Evolutionary conservation across 1,140 invertebrate genomes (phyloP).

Genomic region (Camponotus floridanus): DNA sequence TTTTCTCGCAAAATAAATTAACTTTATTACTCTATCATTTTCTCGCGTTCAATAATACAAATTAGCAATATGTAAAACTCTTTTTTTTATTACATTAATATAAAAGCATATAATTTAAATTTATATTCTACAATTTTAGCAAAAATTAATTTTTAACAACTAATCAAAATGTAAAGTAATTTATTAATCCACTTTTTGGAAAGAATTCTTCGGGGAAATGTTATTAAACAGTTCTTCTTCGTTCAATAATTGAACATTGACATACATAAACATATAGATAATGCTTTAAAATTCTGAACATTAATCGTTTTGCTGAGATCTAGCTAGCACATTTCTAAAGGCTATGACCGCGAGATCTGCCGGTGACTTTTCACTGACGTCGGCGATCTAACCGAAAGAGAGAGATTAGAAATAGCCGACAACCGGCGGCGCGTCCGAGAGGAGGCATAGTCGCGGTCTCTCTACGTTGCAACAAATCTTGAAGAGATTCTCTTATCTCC

Average conservation of each 20-base stretch:
- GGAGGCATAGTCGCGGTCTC: conserved; percentile 12
- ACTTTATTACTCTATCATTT: too few species aligned
- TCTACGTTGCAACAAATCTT: conserved; percentile 45
- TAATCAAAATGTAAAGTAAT: neutral
- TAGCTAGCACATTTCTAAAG: conserved; percentile 63
- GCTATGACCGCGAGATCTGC: conserved; percentile 49
- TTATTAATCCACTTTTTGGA: neutral
- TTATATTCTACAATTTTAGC: neutral
- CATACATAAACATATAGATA: neutral
- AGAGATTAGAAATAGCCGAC: conserved; percentile 55
- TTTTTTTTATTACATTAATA: neutral
- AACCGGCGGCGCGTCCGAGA: conserved; percentile 31
- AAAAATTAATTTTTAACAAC: neutral
- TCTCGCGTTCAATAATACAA: neutral
- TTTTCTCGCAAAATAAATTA: too few species aligned
- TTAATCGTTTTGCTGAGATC: conserved; percentile 41
- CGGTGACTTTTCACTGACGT: conserved; percentile 50
- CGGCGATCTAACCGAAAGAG: conserved; percentile 54
- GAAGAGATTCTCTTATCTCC: conserved; percentile 46
- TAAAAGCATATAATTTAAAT: too few species aligned
- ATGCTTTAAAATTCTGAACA: conserved; percentile 27
- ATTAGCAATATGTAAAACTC: neutral
- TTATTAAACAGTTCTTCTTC: neutral
- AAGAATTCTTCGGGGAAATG: neutral
- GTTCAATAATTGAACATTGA: conserved; percentile 28